Base-by-base conservation (phyloP, 2,888 invertebrate genomes). In the Lasiommata megera region DNA sequence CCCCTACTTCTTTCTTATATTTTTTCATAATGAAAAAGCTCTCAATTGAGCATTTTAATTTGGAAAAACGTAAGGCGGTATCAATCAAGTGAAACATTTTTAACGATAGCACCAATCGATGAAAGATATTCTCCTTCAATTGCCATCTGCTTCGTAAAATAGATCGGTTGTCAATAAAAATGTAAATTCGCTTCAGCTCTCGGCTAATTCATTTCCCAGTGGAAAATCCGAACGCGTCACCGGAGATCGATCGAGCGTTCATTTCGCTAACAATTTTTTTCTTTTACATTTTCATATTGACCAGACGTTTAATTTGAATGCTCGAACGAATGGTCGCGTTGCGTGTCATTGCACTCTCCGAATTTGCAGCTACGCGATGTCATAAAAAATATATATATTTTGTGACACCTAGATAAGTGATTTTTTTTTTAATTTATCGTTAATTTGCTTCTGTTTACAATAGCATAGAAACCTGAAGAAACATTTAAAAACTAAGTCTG, bases 161-260 rank as follows among this genome's bases (percentile, higher is more conserved):
- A 88, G 86, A 87, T 88, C 82, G 87, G 77, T 87, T 88, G 88
- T 90, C 87, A 88, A 89, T 89, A 90, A 89, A 90, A 88, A 89
- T 90, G 89, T 88, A 90, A 89, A 90, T 89, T 86, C 81, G 74
- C 81, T 82, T 84, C 86, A 80, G 83, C 87, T 87, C 80, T 76
- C 82, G 75, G 86, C 88, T 89, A 90, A 88, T 89, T 90, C 88
- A 88, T 88, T 87, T 84, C 82, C 84, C 86, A 81, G 80, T 88
- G 88, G 88, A 88, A 88, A 88, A 88, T 87, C 88, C 82, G 82
- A 80, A 77, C 84, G 77, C 83, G 85, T 84, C 86, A 86, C 82
- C 84, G 82, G 85, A 88, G 87, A 90, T 88, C 86, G 89, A 89
- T 88, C 79, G 86, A 76, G 73, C 82, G 85, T 86, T 87, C 85